Evolutionary conservation across 2,888 invertebrate genomes (phyloP).

Genomic region (Bellardia bayeri): DNA sequence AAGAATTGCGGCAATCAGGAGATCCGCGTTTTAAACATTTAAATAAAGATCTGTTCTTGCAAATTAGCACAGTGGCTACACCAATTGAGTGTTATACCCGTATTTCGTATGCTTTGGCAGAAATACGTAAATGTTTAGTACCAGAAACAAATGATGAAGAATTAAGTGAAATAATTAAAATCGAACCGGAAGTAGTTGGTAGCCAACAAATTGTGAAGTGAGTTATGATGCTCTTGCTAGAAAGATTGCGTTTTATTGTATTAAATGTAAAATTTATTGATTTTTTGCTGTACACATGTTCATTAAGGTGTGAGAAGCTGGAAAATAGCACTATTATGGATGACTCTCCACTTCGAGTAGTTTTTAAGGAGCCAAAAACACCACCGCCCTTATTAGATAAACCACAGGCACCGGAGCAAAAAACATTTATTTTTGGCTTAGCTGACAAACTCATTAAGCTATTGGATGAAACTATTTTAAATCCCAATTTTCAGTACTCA

Average conservation of each 20-base stretch:
- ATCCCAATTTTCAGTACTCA: background rate
- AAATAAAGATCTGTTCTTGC: conserved; percentile 93
- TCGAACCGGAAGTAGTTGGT: background rate
- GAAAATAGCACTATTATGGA: no score
- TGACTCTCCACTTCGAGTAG: no score
- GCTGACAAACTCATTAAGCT: conserved; percentile 20
- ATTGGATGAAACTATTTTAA: conserved; percentile 34
- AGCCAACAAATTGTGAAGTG: no score
- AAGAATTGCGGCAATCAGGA: conserved; percentile 90
- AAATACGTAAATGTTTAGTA: conserved; percentile 86
- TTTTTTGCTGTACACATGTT: background rate
- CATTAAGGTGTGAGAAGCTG: background rate
- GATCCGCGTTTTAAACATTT: conserved; percentile 95
- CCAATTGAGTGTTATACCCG: conserved; percentile 94
- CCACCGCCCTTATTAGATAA: background rate
- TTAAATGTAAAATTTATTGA: no score
- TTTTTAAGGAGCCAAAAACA: background rate
- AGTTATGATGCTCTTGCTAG: no score
- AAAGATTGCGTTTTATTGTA: no score
- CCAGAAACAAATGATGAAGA: background rate
- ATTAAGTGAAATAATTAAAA: background rate
- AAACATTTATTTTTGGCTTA: background rate
- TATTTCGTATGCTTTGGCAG: conserved; percentile 91
- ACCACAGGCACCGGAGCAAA: background rate
- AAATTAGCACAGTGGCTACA: conserved; percentile 93